A percentile compares a stretch with the other conserved stretches of the same genome.
Evolutionary conservation across 2,113 vertebrate species (phyloP).

Genomic region (Python bivittatus): DNA sequence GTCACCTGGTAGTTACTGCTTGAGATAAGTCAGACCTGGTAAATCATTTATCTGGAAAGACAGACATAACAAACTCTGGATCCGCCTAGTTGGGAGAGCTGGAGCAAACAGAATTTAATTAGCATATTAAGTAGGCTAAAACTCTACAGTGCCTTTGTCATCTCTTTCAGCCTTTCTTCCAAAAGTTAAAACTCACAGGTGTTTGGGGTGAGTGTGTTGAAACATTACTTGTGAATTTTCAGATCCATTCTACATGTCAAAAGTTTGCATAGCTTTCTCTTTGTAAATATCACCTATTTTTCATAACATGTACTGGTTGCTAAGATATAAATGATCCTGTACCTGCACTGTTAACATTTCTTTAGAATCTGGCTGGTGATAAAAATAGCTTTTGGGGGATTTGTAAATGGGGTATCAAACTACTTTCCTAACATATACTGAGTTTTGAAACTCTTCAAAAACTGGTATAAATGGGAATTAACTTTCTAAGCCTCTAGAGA

Average conservation of each 20-base stretch:
- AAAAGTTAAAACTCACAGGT: neutral
- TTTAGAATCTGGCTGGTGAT: neutral
- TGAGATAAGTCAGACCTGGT: constrained; percentile 12
- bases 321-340: neutral
- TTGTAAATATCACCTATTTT: neutral
- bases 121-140: neutral
- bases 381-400: neutral
- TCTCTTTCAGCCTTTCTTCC: neutral
- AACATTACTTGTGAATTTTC: neutral
- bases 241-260: neutral
- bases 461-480: neutral
- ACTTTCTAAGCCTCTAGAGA: neutral
- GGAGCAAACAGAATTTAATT: constrained; percentile 15
- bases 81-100: neutral
- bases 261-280: neutral
- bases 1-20: neutral
- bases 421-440: neutral
- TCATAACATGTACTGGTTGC: neutral
- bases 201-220: neutral
- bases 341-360: neutral
- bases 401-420: neutral
- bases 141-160: neutral
- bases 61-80: neutral
- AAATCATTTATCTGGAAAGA: constrained; percentile 22
- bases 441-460: neutral